Percentiles rank a stretch among this genome's conserved stretches.
Conservation (phyloP, 2,888 invertebrate species). For the Eueremaeus valkanovi region DNA sequence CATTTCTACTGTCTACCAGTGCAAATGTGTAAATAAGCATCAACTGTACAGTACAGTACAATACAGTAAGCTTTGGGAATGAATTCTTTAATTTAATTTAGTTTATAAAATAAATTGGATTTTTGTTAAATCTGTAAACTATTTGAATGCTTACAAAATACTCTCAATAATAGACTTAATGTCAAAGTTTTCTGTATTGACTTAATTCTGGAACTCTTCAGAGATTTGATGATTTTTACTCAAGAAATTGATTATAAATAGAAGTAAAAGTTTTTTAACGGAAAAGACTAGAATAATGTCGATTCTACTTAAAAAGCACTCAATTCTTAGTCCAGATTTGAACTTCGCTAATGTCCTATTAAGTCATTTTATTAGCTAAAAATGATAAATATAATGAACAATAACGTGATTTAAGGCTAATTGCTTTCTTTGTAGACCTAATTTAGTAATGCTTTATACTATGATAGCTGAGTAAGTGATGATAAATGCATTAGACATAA, state of each 20-base stretch:
- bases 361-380: slow-evolving; percentile 18
- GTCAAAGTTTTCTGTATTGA: background rate
- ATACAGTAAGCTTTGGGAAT: too few relatives aligned
- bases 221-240: background rate
- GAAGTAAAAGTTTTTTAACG: background rate
- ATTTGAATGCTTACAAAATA: too few relatives aligned
- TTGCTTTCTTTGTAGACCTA: slow-evolving; percentile 26
- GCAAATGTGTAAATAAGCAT: too few relatives aligned
- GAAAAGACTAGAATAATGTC: background rate
- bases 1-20: too few relatives aligned
- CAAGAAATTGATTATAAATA: background rate
- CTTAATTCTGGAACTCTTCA: background rate
- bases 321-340: background rate
- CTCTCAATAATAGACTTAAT: too few relatives aligned
- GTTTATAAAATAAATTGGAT: too few relatives aligned
- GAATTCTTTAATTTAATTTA: too few relatives aligned
- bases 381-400: slow-evolving; percentile 27
- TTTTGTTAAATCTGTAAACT: too few relatives aligned
- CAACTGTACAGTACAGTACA: too few relatives aligned
- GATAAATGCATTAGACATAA: slow-evolving; percentile 26
- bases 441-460: background rate
- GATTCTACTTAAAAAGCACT: background rate
- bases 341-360: background rate
- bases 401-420: slow-evolving; percentile 29
- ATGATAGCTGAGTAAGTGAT: background rate